A percentile compares a stretch with the other conserved stretches of the same genome.
Conservation (phyloP, 2,888 invertebrate species). For the Nephrotoma guestfalica region DNA sequence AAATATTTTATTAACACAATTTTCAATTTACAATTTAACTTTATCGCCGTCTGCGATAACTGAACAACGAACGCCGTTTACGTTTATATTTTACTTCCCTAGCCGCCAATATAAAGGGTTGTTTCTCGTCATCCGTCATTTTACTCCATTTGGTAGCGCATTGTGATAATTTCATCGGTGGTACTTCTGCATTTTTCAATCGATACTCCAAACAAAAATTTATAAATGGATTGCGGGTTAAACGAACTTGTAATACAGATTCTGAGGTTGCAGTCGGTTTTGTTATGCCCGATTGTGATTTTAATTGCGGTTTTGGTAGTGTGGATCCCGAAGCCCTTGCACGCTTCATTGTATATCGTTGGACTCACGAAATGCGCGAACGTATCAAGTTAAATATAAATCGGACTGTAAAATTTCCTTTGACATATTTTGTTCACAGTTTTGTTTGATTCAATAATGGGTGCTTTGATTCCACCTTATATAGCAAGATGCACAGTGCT, state of each 20-base stretch:
- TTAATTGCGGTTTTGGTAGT: too few relatives aligned
- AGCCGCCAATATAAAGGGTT: background rate
- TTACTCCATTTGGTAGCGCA: background rate
- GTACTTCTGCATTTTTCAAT: background rate
- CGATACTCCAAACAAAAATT: background rate
- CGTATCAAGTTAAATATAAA: too few relatives aligned
- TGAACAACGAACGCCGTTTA: background rate
- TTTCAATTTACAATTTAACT: background rate
- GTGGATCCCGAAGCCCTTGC: too few relatives aligned
- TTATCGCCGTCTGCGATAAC: background rate
- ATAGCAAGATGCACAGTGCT: too few relatives aligned
- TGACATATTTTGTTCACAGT: too few relatives aligned
- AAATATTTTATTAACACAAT: background rate
- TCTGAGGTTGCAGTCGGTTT: too few relatives aligned
- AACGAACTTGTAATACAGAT: background rate
- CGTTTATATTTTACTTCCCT: background rate
- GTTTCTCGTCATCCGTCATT: background rate
- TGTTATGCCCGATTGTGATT: too few relatives aligned
- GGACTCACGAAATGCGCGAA: too few relatives aligned
- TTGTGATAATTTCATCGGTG: background rate
- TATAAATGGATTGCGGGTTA: background rate
- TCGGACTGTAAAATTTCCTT: too few relatives aligned
- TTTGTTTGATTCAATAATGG: too few relatives aligned
- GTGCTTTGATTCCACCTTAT: too few relatives aligned
- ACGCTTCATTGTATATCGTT: too few relatives aligned